phyloP scores from a whole-genome alignment of 2,797 vertebrate genomes.

The Fistularia commersonii region DNA sequence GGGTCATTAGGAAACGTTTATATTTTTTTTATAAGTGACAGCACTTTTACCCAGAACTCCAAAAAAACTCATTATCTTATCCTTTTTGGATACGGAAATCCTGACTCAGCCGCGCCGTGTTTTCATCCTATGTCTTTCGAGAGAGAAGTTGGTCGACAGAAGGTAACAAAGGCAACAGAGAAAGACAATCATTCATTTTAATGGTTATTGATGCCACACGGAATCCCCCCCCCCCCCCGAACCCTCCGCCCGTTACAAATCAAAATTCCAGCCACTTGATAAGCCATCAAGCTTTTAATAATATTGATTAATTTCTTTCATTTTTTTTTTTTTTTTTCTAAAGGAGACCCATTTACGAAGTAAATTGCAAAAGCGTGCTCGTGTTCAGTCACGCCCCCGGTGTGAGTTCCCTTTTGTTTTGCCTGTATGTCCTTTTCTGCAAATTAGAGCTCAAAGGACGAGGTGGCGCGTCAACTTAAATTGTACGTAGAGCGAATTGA shows the following conservation, averaged over 20 bases:
- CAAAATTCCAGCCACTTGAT: slow-evolving; percentile 44
- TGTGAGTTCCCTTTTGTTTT: slow-evolving; percentile 17
- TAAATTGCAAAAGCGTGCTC: slow-evolving; percentile 42
- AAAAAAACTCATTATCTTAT: slow-evolving; percentile 8
- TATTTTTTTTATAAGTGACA: neutral
- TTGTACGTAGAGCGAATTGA: neutral
- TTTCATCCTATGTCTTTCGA: too few relatives aligned
- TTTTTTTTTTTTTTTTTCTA: too few relatives aligned
- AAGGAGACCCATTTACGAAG: slow-evolving; percentile 47
- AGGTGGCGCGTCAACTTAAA: neutral
- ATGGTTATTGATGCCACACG: slow-evolving; percentile 57
- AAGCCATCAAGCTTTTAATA: slow-evolving; percentile 39
- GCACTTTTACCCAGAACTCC: slow-evolving; percentile 12
- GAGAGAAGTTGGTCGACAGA: slow-evolving; percentile 30
- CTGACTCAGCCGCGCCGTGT: too few relatives aligned
- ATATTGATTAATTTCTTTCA: slow-evolving; percentile 50
- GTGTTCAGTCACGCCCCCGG: slow-evolving; percentile 48
- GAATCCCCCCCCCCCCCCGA: slow-evolving; percentile 36
- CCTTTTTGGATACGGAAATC: neutral
- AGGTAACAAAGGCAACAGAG: slow-evolving; percentile 17
- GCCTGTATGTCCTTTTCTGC: slow-evolving; percentile 1
- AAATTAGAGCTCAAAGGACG: neutral
- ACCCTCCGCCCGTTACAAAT: too few relatives aligned
- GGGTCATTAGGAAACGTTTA: slow-evolving; percentile 23
- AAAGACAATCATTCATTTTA: slow-evolving; percentile 48